These are phyloP conservation scores for Hyles euphorbiae DNA, from an alignment of 1,140 invertebrate genomes.

Conservation along the genomic window DNA sequence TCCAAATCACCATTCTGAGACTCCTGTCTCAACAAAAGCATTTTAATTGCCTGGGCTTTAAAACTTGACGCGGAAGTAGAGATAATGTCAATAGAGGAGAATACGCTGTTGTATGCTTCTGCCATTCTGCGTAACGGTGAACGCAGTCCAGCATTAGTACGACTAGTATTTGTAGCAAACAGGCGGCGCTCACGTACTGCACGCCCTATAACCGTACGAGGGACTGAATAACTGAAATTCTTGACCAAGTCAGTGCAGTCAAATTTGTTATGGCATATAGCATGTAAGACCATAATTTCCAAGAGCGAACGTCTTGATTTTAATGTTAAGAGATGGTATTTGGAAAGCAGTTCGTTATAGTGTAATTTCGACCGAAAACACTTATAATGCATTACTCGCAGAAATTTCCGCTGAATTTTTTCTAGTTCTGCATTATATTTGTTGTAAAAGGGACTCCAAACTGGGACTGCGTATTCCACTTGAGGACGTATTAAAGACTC, in stretches of 20 bases:
- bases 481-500: conserved; percentile 13
- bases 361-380: no score
- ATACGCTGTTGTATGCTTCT: conserved; percentile 5
- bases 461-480: conserved; percentile 16
- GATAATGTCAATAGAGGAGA: background rate
- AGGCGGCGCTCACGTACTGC: background rate
- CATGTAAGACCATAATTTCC: background rate
- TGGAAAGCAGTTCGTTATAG: no score
- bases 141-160: conserved; percentile 9
- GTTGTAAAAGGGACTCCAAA: conserved; percentile 20
- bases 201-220: conserved; percentile 4
- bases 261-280: conserved; percentile 4
- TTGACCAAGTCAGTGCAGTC: conserved; percentile 2
- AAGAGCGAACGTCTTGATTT: no score
- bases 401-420: conserved; percentile 12
- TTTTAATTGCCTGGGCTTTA: no score
- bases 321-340: no score
- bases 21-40: no score
- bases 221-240: conserved; percentile 6
- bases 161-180: background rate
- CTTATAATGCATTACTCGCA: background rate
- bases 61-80: no score
- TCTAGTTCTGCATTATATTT: conserved; percentile 15
- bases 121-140: conserved; percentile 5
- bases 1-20: no score